Conservation (phyloP, 2,888 invertebrate genomes). For the Neoascia interrupta region DNA sequence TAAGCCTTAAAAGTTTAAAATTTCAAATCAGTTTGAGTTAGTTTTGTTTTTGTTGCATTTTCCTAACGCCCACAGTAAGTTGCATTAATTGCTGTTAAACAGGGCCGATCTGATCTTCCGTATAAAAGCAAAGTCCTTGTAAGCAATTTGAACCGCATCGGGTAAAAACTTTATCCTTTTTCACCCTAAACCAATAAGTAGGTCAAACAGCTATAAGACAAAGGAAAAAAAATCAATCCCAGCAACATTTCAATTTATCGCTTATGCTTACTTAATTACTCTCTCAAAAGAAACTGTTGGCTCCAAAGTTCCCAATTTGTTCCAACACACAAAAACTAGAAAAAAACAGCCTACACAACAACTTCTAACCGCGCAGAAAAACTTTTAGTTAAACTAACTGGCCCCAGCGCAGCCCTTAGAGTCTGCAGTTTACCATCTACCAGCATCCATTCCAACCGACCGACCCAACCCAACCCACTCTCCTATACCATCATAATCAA, state of each 20-base stretch:
- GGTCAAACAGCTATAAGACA: no score
- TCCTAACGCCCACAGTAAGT: no score
- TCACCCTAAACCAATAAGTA: no score
- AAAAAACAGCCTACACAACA: neutral
- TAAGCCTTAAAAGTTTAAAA: no score
- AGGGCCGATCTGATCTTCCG: no score
- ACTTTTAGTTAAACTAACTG: slow-evolving; percentile 52
- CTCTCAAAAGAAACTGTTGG: slow-evolving; percentile 21
- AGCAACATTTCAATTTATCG: slow-evolving; percentile 58
- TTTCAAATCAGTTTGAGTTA: no score
- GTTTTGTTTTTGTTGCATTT: no score
- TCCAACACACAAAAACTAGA: slow-evolving; percentile 2
- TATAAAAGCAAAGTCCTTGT: no score
- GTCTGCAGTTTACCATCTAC: slow-evolving; percentile 31
- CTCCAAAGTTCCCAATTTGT: slow-evolving; percentile 52
- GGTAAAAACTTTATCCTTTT: no score
- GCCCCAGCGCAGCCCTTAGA: slow-evolving; percentile 21
- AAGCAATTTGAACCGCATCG: no score
- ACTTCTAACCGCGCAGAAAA: slow-evolving; percentile 8
- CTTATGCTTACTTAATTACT: slow-evolving; percentile 56
- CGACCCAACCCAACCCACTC: neutral
- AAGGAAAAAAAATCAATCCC: slow-evolving; percentile 17
- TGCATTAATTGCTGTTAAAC: no score
- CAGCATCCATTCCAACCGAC: neutral
- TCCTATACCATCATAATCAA: slow-evolving; percentile 52